Evolutionary conservation across 2,888 invertebrate species (phyloP).

Genomic region (Lepetodrilus schrolli): DNA sequence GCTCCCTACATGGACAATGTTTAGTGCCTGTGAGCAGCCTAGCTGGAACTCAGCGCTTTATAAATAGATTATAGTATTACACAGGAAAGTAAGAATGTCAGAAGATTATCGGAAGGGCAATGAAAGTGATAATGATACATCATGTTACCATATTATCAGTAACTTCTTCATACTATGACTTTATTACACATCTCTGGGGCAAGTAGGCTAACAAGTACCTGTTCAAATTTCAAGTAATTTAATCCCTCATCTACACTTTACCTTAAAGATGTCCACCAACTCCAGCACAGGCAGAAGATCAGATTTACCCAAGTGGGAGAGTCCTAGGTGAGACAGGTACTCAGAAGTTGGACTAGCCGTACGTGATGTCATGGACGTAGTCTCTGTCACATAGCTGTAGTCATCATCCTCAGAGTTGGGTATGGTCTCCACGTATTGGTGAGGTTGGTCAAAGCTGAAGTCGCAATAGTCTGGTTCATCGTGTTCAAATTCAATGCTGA

Average conservation of each 20-base stretch:
- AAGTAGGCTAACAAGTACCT: too few species aligned
- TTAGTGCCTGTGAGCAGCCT: too few species aligned
- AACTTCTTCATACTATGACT: too few species aligned
- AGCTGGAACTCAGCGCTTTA: too few species aligned
- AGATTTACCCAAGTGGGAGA: neutral
- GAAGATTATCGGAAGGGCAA: too few species aligned
- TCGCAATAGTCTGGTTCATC: conserved; percentile 17
- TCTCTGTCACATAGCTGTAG: conserved; percentile 16
- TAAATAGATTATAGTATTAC: too few species aligned
- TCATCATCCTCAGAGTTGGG: conserved; percentile 5
- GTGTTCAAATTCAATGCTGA: conserved; percentile 12
- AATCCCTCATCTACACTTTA: neutral
- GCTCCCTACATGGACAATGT: too few species aligned
- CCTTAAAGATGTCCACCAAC: neutral
- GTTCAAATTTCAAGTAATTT: too few species aligned
- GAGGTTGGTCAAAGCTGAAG: conserved; percentile 22
- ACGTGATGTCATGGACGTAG: neutral
- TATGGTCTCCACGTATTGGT: neutral
- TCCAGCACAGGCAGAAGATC: neutral
- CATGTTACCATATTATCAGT: too few species aligned
- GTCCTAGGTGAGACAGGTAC: neutral
- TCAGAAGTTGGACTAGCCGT: neutral
- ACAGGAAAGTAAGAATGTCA: too few species aligned
- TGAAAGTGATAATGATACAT: too few species aligned
- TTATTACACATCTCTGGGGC: too few species aligned